Evolutionary conservation across 2,113 vertebrate genomes (phyloP), one percentile per base, ranked within the genome.

Genomic region (Hyaena hyaena): DNA sequence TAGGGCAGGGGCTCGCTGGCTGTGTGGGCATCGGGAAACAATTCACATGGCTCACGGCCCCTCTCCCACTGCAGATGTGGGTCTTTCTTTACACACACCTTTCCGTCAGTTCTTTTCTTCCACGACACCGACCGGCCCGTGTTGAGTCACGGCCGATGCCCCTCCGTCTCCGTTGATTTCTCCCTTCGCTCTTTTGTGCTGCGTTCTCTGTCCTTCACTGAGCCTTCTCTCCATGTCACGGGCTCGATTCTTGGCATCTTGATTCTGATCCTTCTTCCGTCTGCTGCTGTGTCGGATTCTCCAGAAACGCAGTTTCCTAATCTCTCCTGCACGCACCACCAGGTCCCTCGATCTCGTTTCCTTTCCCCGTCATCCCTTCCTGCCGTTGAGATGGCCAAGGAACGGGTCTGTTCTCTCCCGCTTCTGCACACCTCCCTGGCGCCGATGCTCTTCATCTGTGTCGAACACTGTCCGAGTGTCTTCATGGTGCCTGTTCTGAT

Each of bases 401-500:
- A 58, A 17, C 5, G 50, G 11, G 39, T 74, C 35, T 74, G 35
- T 74, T 74, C 39, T 23, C 35, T 61, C 35, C 53, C 4, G 12
- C 28, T 10, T 14, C 8, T 21, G 5, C 33, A n/a, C 10, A 63
- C 24, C 14, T 77, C 23, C 87, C 5, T 48, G 48, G 12, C 2
- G 0, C 11, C 0, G 12, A 26, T 4, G 19, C 5, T 45, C 2
- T 12, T 45, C 35, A 7, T 4, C 8, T 11, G 1, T 65, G 39
- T 45, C 43, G 28, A 69, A 43, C 31, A 21, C 17, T 1, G n/a
- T 23, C 1, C 5, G 23, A 1, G 45, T 66, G 23, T n/a, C 8
- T 33, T 12, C 31, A 10, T 9, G 17, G 50, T n/a, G 2, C 3
- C 73, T 16, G 24, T 45, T 76, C 10, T 76, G 12, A 76, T 24